phyloP scores from a whole-genome alignment of 1,140 invertebrate genomes.

The Orussus abietinus region DNA sequence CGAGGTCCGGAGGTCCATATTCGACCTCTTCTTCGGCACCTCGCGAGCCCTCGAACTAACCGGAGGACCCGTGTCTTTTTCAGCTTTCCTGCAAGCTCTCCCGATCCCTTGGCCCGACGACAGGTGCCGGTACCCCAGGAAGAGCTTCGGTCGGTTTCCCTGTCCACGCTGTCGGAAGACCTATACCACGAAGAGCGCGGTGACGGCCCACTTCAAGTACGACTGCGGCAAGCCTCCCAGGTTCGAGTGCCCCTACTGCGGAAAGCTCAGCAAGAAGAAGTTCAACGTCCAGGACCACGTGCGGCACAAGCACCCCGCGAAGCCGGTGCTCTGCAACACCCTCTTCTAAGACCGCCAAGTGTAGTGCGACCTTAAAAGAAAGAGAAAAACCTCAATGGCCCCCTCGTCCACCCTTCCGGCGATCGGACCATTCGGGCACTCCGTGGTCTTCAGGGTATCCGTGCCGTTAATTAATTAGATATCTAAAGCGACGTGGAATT shows the following conservation, averaged over 20 bases:
- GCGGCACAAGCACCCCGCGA: conserved; percentile 31
- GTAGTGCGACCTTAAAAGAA: not conserved
- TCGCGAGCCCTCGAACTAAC: conserved; percentile 11
- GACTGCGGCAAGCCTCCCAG: conserved; percentile 48
- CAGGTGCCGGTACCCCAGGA: conserved; percentile 24
- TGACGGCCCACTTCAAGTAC: conserved; percentile 60
- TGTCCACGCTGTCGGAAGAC: conserved; percentile 57
- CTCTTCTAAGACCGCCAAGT: conserved; percentile 24
- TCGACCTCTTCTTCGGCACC: no score
- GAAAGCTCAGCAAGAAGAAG: conserved; percentile 53
- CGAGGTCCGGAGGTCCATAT: no score
- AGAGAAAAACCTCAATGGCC: not conserved
- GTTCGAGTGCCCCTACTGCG: conserved; percentile 50
- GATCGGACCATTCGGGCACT: no score
- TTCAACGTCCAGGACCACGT: conserved; percentile 51
- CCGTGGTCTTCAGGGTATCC: no score
- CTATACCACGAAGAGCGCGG: conserved; percentile 58
- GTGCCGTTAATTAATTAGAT: no score
- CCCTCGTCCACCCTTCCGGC: no score
- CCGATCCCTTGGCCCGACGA: conserved; percentile 30
- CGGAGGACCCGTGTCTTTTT: conserved; percentile 28
- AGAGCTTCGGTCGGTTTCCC: conserved; percentile 36
- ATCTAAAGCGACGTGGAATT: no score
- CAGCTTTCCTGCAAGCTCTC: conserved; percentile 33
- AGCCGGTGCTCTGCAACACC: conserved; percentile 32